Base-by-base conservation (phyloP, 1,140 invertebrate species). In the Andricus grossulariae region DNA sequence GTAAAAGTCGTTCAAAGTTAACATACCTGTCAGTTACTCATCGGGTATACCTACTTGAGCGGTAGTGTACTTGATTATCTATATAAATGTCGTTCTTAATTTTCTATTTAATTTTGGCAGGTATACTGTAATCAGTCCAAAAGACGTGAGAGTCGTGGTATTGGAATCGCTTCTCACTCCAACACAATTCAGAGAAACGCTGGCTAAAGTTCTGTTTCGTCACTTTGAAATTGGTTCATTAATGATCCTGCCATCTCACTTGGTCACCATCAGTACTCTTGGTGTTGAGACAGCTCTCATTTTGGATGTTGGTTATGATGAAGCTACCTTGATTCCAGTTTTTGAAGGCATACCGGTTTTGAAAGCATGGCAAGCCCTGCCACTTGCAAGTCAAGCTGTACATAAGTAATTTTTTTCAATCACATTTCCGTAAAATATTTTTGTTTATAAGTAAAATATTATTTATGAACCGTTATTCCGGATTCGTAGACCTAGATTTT, bases 171-270 rank as follows among this genome's bases (percentile, higher is more conserved):
- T 98, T 6, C 92, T 99, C 21, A 95, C 95, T 51, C 95, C 96
- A 1, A 96, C 96, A 3, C 87, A 94, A 55, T 96, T 98, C 82
- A 92, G 97, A 82, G 95, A 98, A 82, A 96, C 95, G 1, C 89
- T 99, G 3, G 97, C 97, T 0, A 97, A 96, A 91, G 97, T 99
- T 16, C 92, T 99, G 12, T 99, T 98, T 87, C 92, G 93, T 57
- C 97, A 99, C 89, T 99, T 96, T 93, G 97, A 99, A 94, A 97
- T 98, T 84, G 93, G 89, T 66, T 89, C 90, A 39, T 80, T 90
- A 60, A 87, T 96, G 75, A 95, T 96, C 88, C 92, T 95, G 4
- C 96, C 97, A 11, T 93, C 94, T 49, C 97, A 98, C 91, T 91
- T 98, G 39, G 94, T 96, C n/a, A 92, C 95, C 8, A 90, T 97